phyloP scores from a whole-genome alignment of 2,888 invertebrate genomes.

The Monoplex corrugatus region DNA sequence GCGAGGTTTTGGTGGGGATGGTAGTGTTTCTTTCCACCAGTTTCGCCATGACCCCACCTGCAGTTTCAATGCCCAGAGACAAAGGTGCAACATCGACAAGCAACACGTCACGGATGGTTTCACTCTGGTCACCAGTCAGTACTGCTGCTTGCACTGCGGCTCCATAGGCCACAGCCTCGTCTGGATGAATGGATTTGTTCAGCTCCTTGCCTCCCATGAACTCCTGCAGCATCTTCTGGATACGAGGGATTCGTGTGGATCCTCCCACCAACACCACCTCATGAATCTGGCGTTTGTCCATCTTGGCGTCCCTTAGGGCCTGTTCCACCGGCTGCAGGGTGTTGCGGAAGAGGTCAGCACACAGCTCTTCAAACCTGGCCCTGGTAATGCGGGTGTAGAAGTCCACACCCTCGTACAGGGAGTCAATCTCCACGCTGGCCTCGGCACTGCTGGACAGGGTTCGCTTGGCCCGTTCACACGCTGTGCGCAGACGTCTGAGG shows the following conservation, averaged over 20 bases:
- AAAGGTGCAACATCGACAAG: conserved; percentile 86
- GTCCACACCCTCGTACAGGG: conserved; percentile 95
- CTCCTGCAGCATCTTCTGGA: conserved; percentile 87
- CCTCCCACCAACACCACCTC: conserved; percentile 89
- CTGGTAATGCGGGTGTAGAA: conserved; percentile 96
- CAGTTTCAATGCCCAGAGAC: conserved; percentile 84
- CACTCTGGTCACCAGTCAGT: conserved; percentile 87
- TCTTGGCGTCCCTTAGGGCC: conserved; percentile 95
- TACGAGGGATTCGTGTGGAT: conserved; percentile 97
- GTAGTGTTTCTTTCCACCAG: conserved; percentile 76
- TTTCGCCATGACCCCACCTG: conserved; percentile 78
- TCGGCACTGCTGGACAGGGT: conserved; percentile 83
- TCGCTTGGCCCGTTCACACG: conserved; percentile 87
- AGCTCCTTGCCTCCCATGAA: conserved; percentile 82
- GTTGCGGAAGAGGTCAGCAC: conserved; percentile 95
- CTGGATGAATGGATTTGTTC: conserved; percentile 98
- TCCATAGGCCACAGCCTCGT: conserved; percentile 95
- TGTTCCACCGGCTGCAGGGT: conserved; percentile 94
- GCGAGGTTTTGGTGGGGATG: conserved; percentile 80
- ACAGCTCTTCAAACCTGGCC: conserved; percentile 97
- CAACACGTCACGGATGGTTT: conserved; percentile 83
- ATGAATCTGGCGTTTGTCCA: conserved; percentile 90
- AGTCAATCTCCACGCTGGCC: conserved; percentile 91
- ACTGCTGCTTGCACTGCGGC: conserved; percentile 83
- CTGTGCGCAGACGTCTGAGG: conserved; percentile 92